Evolutionary conservation across 2,888 invertebrate genomes (phyloP).

Genomic region (Acleris laterana): DNA sequence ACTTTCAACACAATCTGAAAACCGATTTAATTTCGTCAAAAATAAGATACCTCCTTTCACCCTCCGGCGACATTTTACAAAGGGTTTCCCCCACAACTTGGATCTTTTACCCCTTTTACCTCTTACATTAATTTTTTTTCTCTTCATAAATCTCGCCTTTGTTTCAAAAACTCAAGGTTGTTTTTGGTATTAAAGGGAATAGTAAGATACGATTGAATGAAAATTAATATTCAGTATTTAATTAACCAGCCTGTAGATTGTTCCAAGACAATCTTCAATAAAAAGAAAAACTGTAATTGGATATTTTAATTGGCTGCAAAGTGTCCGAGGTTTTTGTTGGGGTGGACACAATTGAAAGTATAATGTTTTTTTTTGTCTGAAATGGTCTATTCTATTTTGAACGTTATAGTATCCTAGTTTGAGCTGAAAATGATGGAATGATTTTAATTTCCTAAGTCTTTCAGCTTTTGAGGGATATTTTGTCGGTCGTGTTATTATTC

Average conservation of each 20-base stretch:
- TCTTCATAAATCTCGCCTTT: too few species aligned
- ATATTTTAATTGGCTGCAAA: conserved; percentile 29
- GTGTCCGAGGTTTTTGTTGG: conserved; percentile 18
- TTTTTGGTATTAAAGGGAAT: too few species aligned
- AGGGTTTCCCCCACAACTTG: conserved; percentile 3
- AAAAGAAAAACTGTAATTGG: conserved; percentile 27
- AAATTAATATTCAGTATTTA: conserved; percentile 12
- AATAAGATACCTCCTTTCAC: conserved; percentile 12
- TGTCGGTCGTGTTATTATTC: too few species aligned
- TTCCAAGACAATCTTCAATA: conserved; percentile 14
- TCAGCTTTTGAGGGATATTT: too few species aligned
- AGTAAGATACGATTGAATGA: too few species aligned
- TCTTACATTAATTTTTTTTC: too few species aligned
- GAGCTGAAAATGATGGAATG: too few species aligned
- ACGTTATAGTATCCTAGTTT: too few species aligned
- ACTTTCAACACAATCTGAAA: background rate
- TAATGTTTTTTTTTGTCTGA: background rate
- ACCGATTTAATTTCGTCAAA: conserved; percentile 4
- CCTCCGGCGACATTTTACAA: background rate
- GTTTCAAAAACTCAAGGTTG: too few species aligned
- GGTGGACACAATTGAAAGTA: background rate
- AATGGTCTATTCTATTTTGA: background rate
- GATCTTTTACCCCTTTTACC: too few species aligned
- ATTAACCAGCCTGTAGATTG: conserved; percentile 16
- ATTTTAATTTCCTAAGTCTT: too few species aligned